Percentiles rank a stretch among this genome's conserved stretches.
Conservation (phyloP, 1,140 invertebrate genomes). For the Microplitis demolitor region DNA sequence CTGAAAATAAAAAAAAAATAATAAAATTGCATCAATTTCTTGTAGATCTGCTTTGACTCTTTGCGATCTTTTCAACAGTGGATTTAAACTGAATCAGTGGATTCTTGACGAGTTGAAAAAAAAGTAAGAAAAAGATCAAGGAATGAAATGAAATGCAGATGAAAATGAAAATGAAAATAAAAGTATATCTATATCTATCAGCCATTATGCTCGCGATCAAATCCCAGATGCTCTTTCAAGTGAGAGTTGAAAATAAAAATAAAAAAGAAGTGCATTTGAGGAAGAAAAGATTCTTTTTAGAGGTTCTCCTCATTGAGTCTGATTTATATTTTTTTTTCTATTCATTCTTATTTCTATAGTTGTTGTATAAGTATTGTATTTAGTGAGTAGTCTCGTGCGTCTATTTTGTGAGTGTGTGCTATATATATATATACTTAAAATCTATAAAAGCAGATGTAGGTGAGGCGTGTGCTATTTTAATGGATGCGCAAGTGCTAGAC, state of each 20-base stretch:
- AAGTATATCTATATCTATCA: not conserved
- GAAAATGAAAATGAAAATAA: not conserved
- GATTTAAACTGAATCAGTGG: not conserved
- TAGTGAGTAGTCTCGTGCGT: too few species aligned
- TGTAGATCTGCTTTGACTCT: not conserved
- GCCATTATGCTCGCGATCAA: constrained; percentile 12
- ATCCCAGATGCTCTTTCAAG: constrained; percentile 8
- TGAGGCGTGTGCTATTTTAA: not conserved
- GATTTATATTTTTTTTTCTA: not conserved
- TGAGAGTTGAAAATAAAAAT: not conserved
- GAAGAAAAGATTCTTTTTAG: not conserved
- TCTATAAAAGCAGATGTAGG: not conserved
- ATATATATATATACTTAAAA: too few species aligned
- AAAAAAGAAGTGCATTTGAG: constrained; percentile 1
- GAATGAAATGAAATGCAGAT: not conserved
- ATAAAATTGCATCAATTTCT: not conserved
- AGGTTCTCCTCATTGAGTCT: not conserved
- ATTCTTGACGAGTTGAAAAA: not conserved
- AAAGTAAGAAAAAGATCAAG: not conserved
- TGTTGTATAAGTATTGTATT: not conserved
- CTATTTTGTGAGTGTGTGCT: too few species aligned
- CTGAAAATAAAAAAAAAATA: not conserved
- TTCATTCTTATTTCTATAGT: not conserved
- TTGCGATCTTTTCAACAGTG: not conserved
- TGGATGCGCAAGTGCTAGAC: not conserved